A percentile compares a stretch with the other conserved stretches of the same genome.
phyloP scores from a whole-genome alignment of 2,113 vertebrate genomes.

The Rhea americana region DNA sequence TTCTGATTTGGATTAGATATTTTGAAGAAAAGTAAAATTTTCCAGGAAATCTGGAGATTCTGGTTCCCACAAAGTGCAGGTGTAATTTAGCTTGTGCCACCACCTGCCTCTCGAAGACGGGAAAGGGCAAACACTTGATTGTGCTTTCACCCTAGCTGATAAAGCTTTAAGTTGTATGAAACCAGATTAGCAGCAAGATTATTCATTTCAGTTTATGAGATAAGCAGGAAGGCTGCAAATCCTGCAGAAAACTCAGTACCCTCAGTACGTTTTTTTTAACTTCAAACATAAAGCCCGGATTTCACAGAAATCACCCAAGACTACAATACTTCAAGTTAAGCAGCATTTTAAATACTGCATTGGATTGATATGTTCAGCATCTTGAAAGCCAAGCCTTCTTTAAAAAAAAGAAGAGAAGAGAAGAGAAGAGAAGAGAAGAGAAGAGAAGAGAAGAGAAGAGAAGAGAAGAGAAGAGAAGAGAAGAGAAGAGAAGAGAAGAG shows the following conservation, averaged over 20 bases:
- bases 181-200: not conserved
- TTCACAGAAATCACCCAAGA: not conserved
- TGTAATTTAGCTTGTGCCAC: not conserved
- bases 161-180: not conserved
- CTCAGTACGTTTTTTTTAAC: too few species aligned
- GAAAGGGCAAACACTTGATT: not conserved
- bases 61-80: not conserved
- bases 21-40: not conserved
- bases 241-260: not conserved
- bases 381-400: not conserved
- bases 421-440: too few species aligned
- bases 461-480: too few species aligned
- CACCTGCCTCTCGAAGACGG: fast-evolving
- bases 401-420: not conserved
- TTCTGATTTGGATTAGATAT: not conserved
- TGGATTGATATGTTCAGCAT: not conserved
- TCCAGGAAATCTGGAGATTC: not conserved
- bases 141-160: not conserved
- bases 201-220: not conserved
- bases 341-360: not conserved
- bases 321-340: not conserved
- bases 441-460: too few species aligned
- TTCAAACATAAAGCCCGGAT: not conserved
- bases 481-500: too few species aligned
- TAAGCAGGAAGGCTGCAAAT: not conserved